Conservation (phyloP, 2,888 invertebrate genomes). For the Pimpla rufipes region DNA sequence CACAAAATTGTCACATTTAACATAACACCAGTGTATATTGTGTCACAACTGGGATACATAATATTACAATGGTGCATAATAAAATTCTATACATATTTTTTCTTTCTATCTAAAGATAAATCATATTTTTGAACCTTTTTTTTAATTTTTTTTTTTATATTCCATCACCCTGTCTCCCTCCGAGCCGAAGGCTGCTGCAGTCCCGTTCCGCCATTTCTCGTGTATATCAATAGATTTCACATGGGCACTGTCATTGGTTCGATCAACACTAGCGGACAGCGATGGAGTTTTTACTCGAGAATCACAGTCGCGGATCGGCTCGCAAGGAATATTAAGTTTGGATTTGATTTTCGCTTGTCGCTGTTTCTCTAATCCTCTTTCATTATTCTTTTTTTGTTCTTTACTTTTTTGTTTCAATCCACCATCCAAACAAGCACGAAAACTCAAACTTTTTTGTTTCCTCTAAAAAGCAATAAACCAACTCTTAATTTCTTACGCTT, state of each 20-base stretch:
- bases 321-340: constrained; percentile 76
- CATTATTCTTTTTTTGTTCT: constrained; percentile 21
- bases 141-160: constrained; percentile 69
- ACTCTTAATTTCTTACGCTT: constrained; percentile 79
- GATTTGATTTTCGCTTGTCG: constrained; percentile 75
- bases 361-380: constrained; percentile 64
- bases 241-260: background rate
- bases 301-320: constrained; percentile 72
- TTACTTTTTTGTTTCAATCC: constrained; percentile 19
- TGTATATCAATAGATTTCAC: background rate
- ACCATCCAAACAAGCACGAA: constrained; percentile 78
- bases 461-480: constrained; percentile 83
- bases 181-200: constrained; percentile 74
- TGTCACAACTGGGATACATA: constrained; percentile 85
- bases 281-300: background rate
- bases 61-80: constrained; percentile 85
- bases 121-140: constrained; percentile 77
- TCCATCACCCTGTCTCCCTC: constrained; percentile 80
- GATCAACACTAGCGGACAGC: background rate
- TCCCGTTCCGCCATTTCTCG: background rate
- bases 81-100: constrained; percentile 84
- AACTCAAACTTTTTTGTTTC: constrained; percentile 77
- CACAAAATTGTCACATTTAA: constrained; percentile 83
- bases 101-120: constrained; percentile 83
- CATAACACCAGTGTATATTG: constrained; percentile 85